Base-by-base conservation (phyloP, 2,888 invertebrate genomes). In the Drosophila mercatorum region DNA sequence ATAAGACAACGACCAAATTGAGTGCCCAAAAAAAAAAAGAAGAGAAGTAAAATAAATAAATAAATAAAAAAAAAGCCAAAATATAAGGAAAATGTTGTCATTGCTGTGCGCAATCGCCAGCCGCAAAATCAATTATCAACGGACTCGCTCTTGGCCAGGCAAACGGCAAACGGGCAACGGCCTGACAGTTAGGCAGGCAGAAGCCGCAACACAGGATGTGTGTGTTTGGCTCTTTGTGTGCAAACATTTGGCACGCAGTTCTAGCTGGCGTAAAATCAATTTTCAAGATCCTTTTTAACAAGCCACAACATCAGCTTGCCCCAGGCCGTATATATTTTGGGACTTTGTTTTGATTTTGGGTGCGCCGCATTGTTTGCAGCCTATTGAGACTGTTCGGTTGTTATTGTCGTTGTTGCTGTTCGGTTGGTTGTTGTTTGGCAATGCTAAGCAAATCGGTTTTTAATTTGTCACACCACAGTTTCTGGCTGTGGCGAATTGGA, bases 111-210 rank as follows among this genome's bases (percentile, higher is more conserved):
- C 79, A 81, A 80, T 89, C 79, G 75, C 66, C 80, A 75, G 83
- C 91, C 91, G 79, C 90, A 89, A 91, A 90, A 91, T 91, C 91
- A 89, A 91, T 91, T 91, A 90, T 91, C 65, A 91, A 91, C 91
- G 91, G 85, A 61, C 79, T 62, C 68, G 65, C 62, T 57, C 64
- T 52, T 52, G 52, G 49, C 31, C 49, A 31, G 31, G 49, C 49
- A 40, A 40, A 14, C 53, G 38, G 22, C 38, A 8, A 57, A 14
- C 49, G 57, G 38, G 46, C 66, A 36, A 6, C 51, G 53, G 58
- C 26, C 66, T 41, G 59, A 31, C 49, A 64, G 38, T 56, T 62
- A 53, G 47, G 46, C 52, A 68, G 58, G 58, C 66, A 69, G 55
- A 28, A 55, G 58, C 68, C 72, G 72, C 74, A 79, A 68, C 72